Base-by-base conservation (phyloP, 1,140 invertebrate genomes). In the Euwallacea similis region DNA sequence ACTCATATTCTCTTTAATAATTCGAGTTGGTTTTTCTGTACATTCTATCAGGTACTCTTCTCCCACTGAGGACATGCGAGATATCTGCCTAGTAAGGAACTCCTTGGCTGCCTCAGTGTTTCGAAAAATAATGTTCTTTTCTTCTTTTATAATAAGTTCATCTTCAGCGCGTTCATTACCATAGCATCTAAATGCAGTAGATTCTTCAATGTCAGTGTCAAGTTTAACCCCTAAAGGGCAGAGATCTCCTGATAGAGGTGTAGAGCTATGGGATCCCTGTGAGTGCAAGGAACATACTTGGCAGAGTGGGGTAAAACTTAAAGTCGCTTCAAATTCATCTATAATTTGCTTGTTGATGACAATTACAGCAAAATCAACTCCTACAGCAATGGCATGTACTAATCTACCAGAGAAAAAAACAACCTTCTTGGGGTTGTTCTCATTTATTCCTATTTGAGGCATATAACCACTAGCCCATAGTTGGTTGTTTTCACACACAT, bases 381-480 rank as follows among this genome's bases (percentile, higher is more conserved):
- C 91, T 60, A 89, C 84, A 7, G 85, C 86, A 43, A 89, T 85
- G 76, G 84, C 84, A 44, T 88, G 85, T 3, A 91, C 87, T 70
- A 84, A 83, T 64, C 88, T 85, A 0, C 87, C 88, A 72, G 88
- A 86, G 75, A 93, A 90, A 80, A 89, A 90, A 64, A 83, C 84
- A 9, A 93, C 85, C 82, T 85, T 88, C 47, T 86, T 86, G 66
- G 91, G 89, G 76, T 82, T 84, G 66, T 74, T 74, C 67, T 82
- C 82, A 58, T 86, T 86, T 69, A 92, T 84, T 15, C 88, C 86
- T 66, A 92, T 86, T 78, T 92, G 88, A 7, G 87, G 86, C 80
- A 92, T 91, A 76, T 83, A 80, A 53, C 92, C 91, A 74, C 86
- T 89, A 0, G 87, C 89, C 91, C 91, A 93, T 8, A 93, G 80